Evolutionary conservation across 1,140 invertebrate species (phyloP), one percentile per base, ranked within the genome.

Genomic region (Sitodiplosis mosellana): DNA sequence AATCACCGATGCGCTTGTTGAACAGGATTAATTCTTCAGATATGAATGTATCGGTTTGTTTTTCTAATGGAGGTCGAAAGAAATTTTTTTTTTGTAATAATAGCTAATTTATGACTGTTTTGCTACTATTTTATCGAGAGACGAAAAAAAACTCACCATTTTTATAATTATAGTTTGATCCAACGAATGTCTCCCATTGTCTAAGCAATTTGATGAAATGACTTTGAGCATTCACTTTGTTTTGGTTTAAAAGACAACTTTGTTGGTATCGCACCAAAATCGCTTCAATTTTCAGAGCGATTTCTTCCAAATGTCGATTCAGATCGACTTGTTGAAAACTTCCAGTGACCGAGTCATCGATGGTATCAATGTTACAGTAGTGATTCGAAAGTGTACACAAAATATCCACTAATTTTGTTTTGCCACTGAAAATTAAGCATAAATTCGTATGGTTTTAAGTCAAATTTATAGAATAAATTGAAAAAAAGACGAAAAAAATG

Each of bases 271-370:
- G 53, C 45, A 69, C 54, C 1, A 69, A 51, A 19, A 67, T 51
- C 0, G 43, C 43, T 59, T 73, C 67, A 5, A 69, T 59, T 48
- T 60, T 59, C 45, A 58, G 59, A 15, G 65, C 59, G n/a, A 72
- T 62, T 49, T 77, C 71, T 48, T 83, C 81, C 43, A 85, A 59
- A 55, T 80, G 78, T 17, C 81, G 69, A 55, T 75, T 77, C 44
- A 82, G 73, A 63, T 85, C 81, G 53, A 61, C 62, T 56, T 64
- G 62, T 48, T 60, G 63, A 42, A 64, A 64, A 50, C 59, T 64
- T 7, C 60, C 62, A 10, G 60, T 64, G 0, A 65, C 61, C 0
- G 62, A 64, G 42, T 64, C 62, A 46, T 64, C 62, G 49, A 64
- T 64, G 4, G 53, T 60, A 45, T 64, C 62, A 12, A 59, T 56